A percentile compares a stretch with the other conserved stretches of the same genome.
These are phyloP conservation scores for Halyomorpha halys DNA, from an alignment of 1,140 invertebrate genomes.

Conservation along the genomic window DNA sequence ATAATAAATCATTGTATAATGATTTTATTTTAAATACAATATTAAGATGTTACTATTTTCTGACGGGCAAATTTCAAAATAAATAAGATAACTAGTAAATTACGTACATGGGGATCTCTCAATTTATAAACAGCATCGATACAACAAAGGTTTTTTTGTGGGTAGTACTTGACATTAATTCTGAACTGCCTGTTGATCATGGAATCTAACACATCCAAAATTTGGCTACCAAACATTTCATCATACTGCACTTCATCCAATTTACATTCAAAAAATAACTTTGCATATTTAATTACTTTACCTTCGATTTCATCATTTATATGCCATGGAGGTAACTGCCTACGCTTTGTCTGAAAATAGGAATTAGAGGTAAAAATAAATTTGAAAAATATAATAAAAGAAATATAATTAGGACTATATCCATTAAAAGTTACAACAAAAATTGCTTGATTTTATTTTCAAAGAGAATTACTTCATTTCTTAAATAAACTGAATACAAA, in stretches of 20 bases:
- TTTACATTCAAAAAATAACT: slow-evolving; percentile 10
- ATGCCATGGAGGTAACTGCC: neutral
- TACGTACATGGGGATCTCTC: slow-evolving; percentile 4
- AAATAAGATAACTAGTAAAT: neutral
- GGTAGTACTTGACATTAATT: neutral
- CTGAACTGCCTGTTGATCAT: neutral
- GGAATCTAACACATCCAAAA: slow-evolving; percentile 3
- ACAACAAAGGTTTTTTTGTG: neutral
- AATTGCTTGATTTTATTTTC: too few relatives aligned
- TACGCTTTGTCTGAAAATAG: neutral
- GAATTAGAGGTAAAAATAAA: neutral
- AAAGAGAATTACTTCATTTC: too few relatives aligned
- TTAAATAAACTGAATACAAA: too few relatives aligned
- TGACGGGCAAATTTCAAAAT: neutral
- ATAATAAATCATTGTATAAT: neutral
- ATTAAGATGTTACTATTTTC: neutral
- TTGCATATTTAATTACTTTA: neutral
- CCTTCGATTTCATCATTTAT: slow-evolving; percentile 1
- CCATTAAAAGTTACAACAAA: too few relatives aligned
- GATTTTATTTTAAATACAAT: neutral
- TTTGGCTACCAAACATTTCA: neutral
- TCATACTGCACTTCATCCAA: neutral
- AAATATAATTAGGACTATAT: neutral
- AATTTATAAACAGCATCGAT: slow-evolving; percentile 3
- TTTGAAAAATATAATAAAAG: neutral